A percentile compares a stretch with the other conserved stretches of the same genome.
Conservation (phyloP, 2,888 invertebrate genomes). For the Muscina levida region DNA sequence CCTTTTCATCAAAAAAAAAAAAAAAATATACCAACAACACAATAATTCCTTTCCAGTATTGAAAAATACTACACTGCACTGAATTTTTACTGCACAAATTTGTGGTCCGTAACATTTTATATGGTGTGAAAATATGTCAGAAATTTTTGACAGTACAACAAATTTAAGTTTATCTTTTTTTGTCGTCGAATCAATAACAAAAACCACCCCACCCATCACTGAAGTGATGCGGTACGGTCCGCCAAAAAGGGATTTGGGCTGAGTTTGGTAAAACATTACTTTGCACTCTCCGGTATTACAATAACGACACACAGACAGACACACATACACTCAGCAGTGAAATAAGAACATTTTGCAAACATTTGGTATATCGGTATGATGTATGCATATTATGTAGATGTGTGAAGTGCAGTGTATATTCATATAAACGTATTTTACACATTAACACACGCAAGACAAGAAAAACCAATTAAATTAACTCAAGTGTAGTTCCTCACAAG, state of each 20-base stretch:
- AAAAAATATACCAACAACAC: background rate
- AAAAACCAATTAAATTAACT: slow-evolving; percentile 79
- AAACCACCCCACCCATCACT: background rate
- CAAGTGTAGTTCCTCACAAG: slow-evolving; percentile 78
- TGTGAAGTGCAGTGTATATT: background rate
- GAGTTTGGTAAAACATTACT: slow-evolving; percentile 41
- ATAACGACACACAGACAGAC: background rate
- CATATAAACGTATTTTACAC: slow-evolving; percentile 32
- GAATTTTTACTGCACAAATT: slow-evolving; percentile 2
- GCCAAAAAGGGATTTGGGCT: slow-evolving; percentile 49
- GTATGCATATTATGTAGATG: too few species aligned
- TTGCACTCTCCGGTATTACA: slow-evolving; percentile 46
- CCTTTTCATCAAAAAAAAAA: too few species aligned
- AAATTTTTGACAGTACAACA: slow-evolving; percentile 40
- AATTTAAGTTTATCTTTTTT: slow-evolving; percentile 21
- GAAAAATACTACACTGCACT: too few species aligned
- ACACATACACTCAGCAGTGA: background rate
- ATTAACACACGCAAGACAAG: slow-evolving; percentile 71
- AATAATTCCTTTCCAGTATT: background rate
- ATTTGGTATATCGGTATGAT: background rate
- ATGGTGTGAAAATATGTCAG: slow-evolving; percentile 48
- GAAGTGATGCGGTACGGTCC: background rate
- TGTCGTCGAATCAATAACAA: slow-evolving; percentile 2
- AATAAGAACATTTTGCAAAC: background rate
- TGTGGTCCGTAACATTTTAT: background rate